Evolutionary conservation across 92 coral and sea anemone species (phyloP).

Genomic region (Epizoanthus scotinus): DNA sequence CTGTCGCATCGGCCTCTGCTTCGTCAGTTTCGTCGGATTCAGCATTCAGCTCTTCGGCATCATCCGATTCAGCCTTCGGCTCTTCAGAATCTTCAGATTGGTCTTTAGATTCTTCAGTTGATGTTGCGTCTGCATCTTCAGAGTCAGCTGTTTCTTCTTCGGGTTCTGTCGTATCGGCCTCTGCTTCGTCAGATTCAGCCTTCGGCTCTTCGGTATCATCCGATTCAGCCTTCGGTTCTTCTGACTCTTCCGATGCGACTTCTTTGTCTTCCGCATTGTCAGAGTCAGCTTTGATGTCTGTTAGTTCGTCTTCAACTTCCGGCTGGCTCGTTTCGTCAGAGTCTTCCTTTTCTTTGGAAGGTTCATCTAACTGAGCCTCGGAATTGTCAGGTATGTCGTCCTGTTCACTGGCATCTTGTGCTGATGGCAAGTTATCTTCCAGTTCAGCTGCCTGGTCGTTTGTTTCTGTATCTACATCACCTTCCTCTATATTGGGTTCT

Average conservation of each 20-base stretch:
- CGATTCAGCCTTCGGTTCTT: too few relatives aligned
- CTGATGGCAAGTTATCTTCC: background rate
- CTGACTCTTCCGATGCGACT: background rate
- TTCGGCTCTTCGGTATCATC: constrained; percentile 17
- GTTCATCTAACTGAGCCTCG: constrained; percentile 1
- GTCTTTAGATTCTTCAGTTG: background rate
- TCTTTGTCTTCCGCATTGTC: background rate
- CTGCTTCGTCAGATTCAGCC: constrained; percentile 9
- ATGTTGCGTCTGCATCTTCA: background rate
- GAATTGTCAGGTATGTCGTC: constrained; percentile 5
- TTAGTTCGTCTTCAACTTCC: background rate
- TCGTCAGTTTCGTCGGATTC: constrained; percentile 13
- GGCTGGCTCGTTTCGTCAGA: constrained; percentile 14
- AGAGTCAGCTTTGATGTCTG: background rate
- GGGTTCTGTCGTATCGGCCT: background rate
- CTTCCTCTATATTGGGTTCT: constrained; percentile 1
- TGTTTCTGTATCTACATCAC: constrained; percentile 2
- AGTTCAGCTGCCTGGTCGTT: constrained; percentile 16
- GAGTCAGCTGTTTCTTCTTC: background rate
- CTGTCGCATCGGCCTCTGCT: background rate
- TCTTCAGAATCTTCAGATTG: background rate
- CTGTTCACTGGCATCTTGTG: constrained; percentile 9
- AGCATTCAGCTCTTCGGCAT: constrained; percentile 9
- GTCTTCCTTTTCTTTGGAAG: background rate
- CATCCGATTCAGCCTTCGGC: background rate